Evolutionary conservation across 2,888 invertebrate species (phyloP).

Genomic region (Phengaris arion): DNA sequence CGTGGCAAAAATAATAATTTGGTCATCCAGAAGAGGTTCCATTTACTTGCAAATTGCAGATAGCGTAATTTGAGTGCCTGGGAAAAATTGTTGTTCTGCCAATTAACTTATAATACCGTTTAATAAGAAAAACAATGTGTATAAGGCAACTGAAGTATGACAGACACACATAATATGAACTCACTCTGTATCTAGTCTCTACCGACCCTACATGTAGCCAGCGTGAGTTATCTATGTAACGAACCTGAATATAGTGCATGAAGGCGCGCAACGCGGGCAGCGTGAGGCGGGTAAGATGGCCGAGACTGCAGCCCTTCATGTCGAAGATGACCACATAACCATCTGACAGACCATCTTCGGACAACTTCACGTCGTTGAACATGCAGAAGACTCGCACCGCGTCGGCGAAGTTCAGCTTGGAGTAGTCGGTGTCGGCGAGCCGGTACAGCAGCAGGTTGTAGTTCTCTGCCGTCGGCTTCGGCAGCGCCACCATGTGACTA

Average conservation of each 20-base stretch:
- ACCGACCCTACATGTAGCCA: no score
- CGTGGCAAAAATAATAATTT: no score
- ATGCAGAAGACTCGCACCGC: constrained; percentile 83
- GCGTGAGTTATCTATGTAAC: constrained; percentile 32
- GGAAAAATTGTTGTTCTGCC: no score
- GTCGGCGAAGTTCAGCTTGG: constrained; percentile 82
- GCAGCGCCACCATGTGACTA: constrained; percentile 82
- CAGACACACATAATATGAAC: no score
- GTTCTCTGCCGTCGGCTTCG: constrained; percentile 81
- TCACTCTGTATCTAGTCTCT: no score
- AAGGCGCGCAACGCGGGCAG: constrained; percentile 81
- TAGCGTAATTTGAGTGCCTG: no score
- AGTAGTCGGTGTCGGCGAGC: constrained; percentile 80
- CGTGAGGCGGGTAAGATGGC: constrained; percentile 82
- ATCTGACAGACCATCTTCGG: constrained; percentile 79
- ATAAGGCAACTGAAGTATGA: no score
- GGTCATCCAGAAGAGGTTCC: no score
- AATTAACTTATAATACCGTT: no score
- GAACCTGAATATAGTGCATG: constrained; percentile 83
- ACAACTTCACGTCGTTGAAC: constrained; percentile 83
- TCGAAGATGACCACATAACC: constrained; percentile 83
- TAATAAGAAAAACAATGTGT: no score
- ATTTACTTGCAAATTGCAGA: no score
- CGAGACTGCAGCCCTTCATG: constrained; percentile 83
- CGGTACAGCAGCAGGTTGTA: constrained; percentile 81